Conservation (phyloP, 1,140 invertebrate species). For the Papilio polytes region DNA sequence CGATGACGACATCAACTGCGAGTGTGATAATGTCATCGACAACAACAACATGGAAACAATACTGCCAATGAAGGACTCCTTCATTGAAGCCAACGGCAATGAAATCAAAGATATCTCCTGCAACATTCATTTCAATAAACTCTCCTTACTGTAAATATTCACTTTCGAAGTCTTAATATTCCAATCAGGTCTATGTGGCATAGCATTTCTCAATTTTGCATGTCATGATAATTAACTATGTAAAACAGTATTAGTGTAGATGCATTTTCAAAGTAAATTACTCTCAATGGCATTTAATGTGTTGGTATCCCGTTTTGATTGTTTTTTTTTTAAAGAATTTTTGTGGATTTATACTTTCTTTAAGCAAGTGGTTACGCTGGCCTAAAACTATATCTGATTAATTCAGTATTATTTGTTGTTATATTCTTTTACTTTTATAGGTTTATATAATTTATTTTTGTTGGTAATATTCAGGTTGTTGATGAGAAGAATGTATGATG, state of each 20-base stretch:
- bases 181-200: neutral
- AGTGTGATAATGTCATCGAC: conserved; percentile 47
- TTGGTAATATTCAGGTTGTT: neutral
- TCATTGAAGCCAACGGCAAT: conserved; percentile 66
- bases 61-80: conserved; percentile 49
- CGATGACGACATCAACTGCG: conserved; percentile 43
- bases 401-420: neutral
- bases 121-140: conserved; percentile 38
- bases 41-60: conserved; percentile 57
- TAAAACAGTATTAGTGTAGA: neutral
- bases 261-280: neutral
- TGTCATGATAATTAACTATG: neutral
- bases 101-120: conserved; percentile 46
- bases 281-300: neutral
- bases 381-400: conserved; percentile 43
- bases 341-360: neutral
- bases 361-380: conserved; percentile 48
- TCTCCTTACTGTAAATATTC: neutral
- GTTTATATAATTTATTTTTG: neutral
- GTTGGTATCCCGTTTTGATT: neutral
- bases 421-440: neutral
- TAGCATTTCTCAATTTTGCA: neutral
- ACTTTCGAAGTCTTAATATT: neutral
- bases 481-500: neutral
- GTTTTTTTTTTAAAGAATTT: neutral